A percentile compares a stretch with the other conserved stretches of the same genome.
Conservation (phyloP, 1,140 invertebrate genomes). For the Archegozetes longisetosus region DNA sequence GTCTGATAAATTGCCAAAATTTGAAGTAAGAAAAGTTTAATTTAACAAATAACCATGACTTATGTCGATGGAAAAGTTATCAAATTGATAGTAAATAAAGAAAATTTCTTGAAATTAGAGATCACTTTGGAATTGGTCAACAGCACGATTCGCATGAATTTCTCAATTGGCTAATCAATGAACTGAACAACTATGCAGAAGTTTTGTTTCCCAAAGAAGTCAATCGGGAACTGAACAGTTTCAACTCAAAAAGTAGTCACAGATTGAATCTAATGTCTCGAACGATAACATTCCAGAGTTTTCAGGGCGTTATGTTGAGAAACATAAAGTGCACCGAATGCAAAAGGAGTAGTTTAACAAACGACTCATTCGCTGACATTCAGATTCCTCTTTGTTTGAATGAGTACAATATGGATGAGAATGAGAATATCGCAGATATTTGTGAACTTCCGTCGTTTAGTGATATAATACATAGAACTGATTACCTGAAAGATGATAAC, state of each 20-base stretch:
- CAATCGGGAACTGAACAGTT: too few relatives aligned
- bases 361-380: background rate
- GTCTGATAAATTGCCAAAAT: too few relatives aligned
- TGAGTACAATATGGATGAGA: background rate
- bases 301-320: background rate
- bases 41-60: too few relatives aligned
- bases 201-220: too few relatives aligned
- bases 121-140: constrained; percentile 12
- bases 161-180: background rate
- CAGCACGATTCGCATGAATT: constrained; percentile 17
- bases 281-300: too few relatives aligned
- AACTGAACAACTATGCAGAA: background rate
- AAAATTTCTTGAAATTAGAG: constrained; percentile 7
- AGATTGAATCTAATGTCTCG: too few relatives aligned
- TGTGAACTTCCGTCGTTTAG: background rate
- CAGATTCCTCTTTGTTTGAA: background rate
- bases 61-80: too few relatives aligned
- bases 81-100: too few relatives aligned
- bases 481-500: background rate
- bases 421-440: background rate
- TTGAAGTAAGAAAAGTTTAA: too few relatives aligned
- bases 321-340: background rate
- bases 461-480: background rate
- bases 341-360: background rate
- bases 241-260: too few relatives aligned